These are phyloP conservation scores for Epirrhoe tristata DNA, from an alignment of 2,888 invertebrate genomes.

Conservation along the genomic window DNA sequence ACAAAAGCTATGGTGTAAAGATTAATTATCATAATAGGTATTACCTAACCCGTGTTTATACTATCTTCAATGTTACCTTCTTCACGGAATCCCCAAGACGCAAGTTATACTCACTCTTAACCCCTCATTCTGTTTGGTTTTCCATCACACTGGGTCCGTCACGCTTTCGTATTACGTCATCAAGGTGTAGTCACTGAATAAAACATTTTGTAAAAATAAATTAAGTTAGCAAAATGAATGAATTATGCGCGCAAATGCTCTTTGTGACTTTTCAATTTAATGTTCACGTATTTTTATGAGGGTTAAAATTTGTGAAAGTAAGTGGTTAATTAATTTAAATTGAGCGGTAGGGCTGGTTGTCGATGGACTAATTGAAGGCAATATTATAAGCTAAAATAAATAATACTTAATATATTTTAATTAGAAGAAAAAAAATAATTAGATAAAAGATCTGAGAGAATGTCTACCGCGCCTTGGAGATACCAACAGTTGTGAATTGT, in stretches of 20 bases:
- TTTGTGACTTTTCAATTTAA: constrained; percentile 23
- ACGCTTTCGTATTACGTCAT: constrained; percentile 32
- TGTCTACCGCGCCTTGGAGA: too few relatives aligned
- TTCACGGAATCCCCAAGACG: neutral
- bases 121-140: constrained; percentile 49
- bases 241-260: constrained; percentile 30
- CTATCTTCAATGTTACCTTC: too few relatives aligned
- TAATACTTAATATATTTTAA: too few relatives aligned
- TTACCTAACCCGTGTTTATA: too few relatives aligned
- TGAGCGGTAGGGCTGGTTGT: neutral
- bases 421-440: too few relatives aligned
- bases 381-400: too few relatives aligned
- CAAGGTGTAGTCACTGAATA: constrained; percentile 28
- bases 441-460: too few relatives aligned
- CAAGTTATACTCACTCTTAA: neutral
- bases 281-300: constrained; percentile 10
- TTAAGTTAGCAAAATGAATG: constrained; percentile 34
- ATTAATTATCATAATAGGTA: too few relatives aligned
- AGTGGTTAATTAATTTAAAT: constrained; percentile 8
- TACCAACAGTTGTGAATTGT: too few relatives aligned
- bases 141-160: constrained; percentile 47
- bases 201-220: constrained; percentile 37
- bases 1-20: too few relatives aligned
- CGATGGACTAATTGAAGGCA: neutral
- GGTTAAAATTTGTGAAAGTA: neutral